These are phyloP conservation scores for Streblospio benedicti DNA, from an alignment of 1,140 invertebrate species.

Conservation along the genomic window DNA sequence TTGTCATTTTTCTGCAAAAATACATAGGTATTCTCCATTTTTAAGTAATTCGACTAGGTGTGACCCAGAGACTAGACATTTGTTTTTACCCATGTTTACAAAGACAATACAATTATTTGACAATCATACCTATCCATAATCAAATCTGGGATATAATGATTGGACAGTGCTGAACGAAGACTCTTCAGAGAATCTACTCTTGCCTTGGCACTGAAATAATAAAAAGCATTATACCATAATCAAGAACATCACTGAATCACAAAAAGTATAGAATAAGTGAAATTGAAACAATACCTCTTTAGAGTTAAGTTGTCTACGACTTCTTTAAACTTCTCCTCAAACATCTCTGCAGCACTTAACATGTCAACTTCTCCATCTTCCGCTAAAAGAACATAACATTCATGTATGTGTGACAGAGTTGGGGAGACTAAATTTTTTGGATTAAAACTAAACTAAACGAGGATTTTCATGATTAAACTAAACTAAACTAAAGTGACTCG, in stretches of 20 bases:
- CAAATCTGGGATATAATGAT: conserved; percentile 70
- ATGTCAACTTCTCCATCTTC: conserved; percentile 50
- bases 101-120: background rate
- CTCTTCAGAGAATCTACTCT: conserved; percentile 63
- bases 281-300: conserved; percentile 55
- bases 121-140: conserved; percentile 53
- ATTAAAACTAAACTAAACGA: too few species aligned
- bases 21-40: conserved; percentile 8
- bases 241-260: background rate
- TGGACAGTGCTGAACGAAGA: conserved; percentile 65
- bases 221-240: conserved; percentile 5
- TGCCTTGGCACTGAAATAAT: conserved; percentile 57
- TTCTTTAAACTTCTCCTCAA: conserved; percentile 81
- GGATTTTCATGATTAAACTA: too few species aligned
- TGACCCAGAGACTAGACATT: background rate
- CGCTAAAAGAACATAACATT: too few species aligned
- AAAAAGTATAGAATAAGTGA: background rate
- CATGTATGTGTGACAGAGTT: too few species aligned
- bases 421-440: too few species aligned
- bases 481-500: too few species aligned
- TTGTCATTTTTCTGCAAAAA: conserved; percentile 59
- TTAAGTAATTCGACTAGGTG: background rate
- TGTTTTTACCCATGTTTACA: background rate
- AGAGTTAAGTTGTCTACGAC: conserved; percentile 74
- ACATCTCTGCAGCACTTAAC: conserved; percentile 55